A percentile compares a stretch with the other conserved stretches of the same genome.
phyloP scores from a whole-genome alignment of 2,888 invertebrate genomes.

The Lordiphosa fenestrarum region DNA sequence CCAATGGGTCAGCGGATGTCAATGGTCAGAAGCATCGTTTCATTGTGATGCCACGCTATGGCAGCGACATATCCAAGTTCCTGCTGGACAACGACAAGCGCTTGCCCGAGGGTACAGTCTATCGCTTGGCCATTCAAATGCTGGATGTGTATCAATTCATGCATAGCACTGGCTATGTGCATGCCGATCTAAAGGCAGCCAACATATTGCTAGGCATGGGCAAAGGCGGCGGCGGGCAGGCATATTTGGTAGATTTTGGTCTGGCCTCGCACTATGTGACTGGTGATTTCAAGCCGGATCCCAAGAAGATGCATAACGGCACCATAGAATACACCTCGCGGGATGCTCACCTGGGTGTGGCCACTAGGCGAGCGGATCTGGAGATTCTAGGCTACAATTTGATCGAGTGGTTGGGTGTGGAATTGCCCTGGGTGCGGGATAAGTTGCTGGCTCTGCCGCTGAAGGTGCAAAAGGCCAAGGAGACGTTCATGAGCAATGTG shows the following conservation, averaged over 20 bases:
- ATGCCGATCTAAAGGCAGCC: constrained; percentile 97
- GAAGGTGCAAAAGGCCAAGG: constrained; percentile 86
- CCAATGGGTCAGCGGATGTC: constrained; percentile 89
- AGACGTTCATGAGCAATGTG: constrained; percentile 84
- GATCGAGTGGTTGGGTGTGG: constrained; percentile 92
- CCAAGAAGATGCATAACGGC: constrained; percentile 96
- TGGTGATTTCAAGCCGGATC: constrained; percentile 92
- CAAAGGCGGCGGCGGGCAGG: constrained; percentile 85
- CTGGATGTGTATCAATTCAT: constrained; percentile 95
- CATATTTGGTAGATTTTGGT: constrained; percentile 96
- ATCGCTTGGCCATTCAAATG: constrained; percentile 91
- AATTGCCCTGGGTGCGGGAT: constrained; percentile 91
- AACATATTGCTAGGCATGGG: constrained; percentile 91
- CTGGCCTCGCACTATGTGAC: constrained; percentile 89
- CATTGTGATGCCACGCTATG: constrained; percentile 93
- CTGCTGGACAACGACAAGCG: constrained; percentile 85
- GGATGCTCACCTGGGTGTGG: constrained; percentile 95
- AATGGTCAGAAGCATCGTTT: constrained; percentile 92
- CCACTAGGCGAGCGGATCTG: constrained; percentile 94
- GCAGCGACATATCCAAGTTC: constrained; percentile 90
- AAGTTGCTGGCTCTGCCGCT: constrained; percentile 82
- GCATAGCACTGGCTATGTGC: constrained; percentile 93
- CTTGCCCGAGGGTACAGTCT: constrained; percentile 88
- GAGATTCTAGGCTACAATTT: constrained; percentile 97
- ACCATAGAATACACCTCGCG: constrained; percentile 97